phyloP scores from a whole-genome alignment of 2,888 invertebrate genomes.

The Sphinx pinastri region DNA sequence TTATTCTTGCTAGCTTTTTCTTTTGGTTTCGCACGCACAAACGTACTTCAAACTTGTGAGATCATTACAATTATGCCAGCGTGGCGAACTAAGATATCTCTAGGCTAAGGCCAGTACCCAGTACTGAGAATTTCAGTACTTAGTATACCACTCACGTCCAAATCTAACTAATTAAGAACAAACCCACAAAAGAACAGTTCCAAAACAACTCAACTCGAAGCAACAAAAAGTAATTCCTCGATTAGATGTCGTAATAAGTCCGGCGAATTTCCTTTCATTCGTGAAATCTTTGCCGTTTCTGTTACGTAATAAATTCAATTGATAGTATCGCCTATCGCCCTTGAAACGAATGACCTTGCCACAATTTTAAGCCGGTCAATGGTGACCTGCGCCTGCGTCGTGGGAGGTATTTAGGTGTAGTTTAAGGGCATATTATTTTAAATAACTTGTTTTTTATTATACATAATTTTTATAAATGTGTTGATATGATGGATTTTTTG shows the following conservation, averaged over 20 bases:
- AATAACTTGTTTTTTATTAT: neutral
- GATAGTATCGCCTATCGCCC: slow-evolving; percentile 22
- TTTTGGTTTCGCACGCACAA: too few relatives aligned
- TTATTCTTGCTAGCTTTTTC: too few relatives aligned
- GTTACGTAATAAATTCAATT: slow-evolving; percentile 26
- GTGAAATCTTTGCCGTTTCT: slow-evolving; percentile 8
- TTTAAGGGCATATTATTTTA: neutral
- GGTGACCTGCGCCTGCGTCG: slow-evolving; percentile 10
- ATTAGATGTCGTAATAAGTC: slow-evolving; percentile 5
- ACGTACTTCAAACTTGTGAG: too few relatives aligned
- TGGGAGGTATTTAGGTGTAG: slow-evolving; percentile 3
- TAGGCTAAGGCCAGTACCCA: too few relatives aligned
- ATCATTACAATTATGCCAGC: too few relatives aligned
- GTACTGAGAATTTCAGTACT: too few relatives aligned
- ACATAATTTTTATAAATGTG: neutral
- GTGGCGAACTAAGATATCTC: too few relatives aligned
- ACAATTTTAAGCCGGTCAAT: slow-evolving; percentile 26
- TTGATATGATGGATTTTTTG: too few relatives aligned
- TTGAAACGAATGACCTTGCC: slow-evolving; percentile 29
- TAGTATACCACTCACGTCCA: too few relatives aligned
- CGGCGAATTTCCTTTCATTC: slow-evolving; percentile 23
- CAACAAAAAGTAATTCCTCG: neutral
- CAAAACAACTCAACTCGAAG: neutral
- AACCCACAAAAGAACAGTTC: neutral
- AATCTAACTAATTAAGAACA: neutral